A percentile compares a stretch with the other conserved stretches of the same genome.
phyloP scores from a whole-genome alignment of 2,888 invertebrate genomes.

The Limnephilus rhombicus region DNA sequence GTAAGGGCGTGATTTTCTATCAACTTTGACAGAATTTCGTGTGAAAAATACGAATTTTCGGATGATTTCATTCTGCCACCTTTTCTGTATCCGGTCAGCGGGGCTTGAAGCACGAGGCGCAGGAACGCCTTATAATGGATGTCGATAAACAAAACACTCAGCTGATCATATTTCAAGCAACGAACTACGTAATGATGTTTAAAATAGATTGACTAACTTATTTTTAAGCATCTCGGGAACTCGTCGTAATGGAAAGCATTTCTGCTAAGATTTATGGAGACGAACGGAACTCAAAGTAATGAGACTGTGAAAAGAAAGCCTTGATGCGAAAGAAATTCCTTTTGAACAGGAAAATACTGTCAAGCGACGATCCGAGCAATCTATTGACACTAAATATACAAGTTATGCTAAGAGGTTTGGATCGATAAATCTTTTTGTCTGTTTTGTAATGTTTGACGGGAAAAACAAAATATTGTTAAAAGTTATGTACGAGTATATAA shows the following conservation, averaged over 20 bases:
- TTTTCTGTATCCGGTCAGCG: slow-evolving; percentile 18
- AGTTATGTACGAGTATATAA: no score
- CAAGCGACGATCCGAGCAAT: not conserved
- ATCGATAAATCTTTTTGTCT: not conserved
- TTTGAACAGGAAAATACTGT: not conserved
- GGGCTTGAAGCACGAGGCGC: not conserved
- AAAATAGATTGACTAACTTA: not conserved
- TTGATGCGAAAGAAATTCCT: not conserved
- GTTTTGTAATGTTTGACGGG: no score
- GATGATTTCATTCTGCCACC: not conserved
- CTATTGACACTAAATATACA: not conserved
- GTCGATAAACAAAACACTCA: slow-evolving; percentile 25
- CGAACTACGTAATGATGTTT: not conserved
- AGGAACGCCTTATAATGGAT: slow-evolving; percentile 16
- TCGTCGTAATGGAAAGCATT: not conserved
- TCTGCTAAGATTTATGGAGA: not conserved
- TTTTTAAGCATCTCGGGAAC: not conserved
- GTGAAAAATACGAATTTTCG: not conserved
- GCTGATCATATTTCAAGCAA: slow-evolving; percentile 8
- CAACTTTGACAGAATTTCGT: not conserved
- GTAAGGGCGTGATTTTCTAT: slow-evolving; percentile 10
- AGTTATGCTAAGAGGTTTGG: not conserved
- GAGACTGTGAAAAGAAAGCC: not conserved
- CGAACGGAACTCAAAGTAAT: not conserved
- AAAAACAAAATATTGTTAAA: no score